A percentile compares a stretch with the other conserved stretches of the same genome.
Conservation (phyloP, 2,888 invertebrate species). For the Pocota personata region DNA sequence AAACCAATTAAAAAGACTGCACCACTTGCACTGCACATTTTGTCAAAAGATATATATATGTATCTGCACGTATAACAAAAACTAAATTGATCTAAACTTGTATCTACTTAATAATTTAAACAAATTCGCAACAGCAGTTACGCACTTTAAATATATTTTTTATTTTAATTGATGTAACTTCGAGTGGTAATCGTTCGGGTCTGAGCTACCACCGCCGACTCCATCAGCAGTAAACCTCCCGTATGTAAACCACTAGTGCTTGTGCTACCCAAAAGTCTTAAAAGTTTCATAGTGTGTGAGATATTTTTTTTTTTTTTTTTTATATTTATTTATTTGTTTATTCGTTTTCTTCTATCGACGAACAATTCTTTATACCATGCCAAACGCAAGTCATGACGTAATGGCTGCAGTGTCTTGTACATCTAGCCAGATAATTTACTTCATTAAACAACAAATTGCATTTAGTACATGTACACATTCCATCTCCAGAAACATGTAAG, state of each 20-base stretch:
- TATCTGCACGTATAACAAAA: no score
- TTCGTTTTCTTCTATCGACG: constrained; percentile 31
- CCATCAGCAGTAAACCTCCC: constrained; percentile 52
- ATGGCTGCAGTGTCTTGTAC: constrained; percentile 41
- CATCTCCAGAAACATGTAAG: constrained; percentile 37
- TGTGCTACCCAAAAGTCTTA: constrained; percentile 40
- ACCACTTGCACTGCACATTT: constrained; percentile 25
- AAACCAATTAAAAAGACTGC: constrained; percentile 19
- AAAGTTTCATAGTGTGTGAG: constrained; percentile 48
- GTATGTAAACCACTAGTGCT: not conserved
- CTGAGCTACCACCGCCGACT: constrained; percentile 53
- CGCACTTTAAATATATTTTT: constrained; percentile 6
- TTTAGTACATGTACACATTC: constrained; percentile 42
- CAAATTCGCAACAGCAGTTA: not conserved
- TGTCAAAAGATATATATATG: no score
- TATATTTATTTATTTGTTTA: constrained; percentile 8
- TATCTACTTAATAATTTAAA: not conserved
- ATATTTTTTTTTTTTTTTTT: constrained; percentile 12
- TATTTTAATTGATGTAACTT: constrained; percentile 63
- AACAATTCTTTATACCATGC: constrained; percentile 28
- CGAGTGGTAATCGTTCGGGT: constrained; percentile 60
- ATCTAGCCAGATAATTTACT: not conserved
- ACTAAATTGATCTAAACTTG: not conserved
- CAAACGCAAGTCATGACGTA: constrained; percentile 56
- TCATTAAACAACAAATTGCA: constrained; percentile 53